Evolutionary conservation across 2,888 invertebrate genomes (phyloP).

Genomic region (Tetropium fuscum): DNA sequence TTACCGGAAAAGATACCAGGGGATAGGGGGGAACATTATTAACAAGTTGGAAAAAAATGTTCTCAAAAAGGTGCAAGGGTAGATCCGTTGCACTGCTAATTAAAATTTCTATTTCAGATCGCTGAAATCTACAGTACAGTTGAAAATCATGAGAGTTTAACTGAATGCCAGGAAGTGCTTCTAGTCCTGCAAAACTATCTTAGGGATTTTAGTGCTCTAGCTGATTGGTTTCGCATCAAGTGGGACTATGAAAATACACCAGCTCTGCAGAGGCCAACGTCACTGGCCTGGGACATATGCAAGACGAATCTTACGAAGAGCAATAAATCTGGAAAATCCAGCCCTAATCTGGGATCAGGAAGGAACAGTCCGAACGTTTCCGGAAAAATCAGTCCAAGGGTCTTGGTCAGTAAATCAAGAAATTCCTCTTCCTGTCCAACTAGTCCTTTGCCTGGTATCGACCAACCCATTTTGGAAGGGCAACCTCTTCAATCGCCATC

Average conservation of each 20-base stretch:
- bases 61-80: no score
- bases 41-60: no score
- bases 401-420: constrained; percentile 64
- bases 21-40: no score
- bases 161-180: constrained; percentile 96
- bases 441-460: constrained; percentile 65
- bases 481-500: constrained; percentile 41
- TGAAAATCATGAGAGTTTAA: constrained; percentile 92
- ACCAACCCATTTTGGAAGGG: constrained; percentile 63
- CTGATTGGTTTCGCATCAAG: constrained; percentile 93
- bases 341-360: constrained; percentile 69
- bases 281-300: constrained; percentile 95
- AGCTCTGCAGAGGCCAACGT: constrained; percentile 85
- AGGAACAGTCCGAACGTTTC: constrained; percentile 71
- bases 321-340: constrained; percentile 64
- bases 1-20: no score
- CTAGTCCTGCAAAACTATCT: constrained; percentile 94
- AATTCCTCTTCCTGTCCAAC: constrained; percentile 58
- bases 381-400: constrained; percentile 73
- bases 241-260: constrained; percentile 95
- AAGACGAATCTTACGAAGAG: constrained; percentile 75
- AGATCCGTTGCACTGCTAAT: no score
- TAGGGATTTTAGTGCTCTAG: constrained; percentile 92
- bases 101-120: constrained; percentile 66
- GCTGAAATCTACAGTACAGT: constrained; percentile 97